Evolutionary conservation across 1,140 invertebrate genomes (phyloP).

Genomic region (Drosophila biarmipes): DNA sequence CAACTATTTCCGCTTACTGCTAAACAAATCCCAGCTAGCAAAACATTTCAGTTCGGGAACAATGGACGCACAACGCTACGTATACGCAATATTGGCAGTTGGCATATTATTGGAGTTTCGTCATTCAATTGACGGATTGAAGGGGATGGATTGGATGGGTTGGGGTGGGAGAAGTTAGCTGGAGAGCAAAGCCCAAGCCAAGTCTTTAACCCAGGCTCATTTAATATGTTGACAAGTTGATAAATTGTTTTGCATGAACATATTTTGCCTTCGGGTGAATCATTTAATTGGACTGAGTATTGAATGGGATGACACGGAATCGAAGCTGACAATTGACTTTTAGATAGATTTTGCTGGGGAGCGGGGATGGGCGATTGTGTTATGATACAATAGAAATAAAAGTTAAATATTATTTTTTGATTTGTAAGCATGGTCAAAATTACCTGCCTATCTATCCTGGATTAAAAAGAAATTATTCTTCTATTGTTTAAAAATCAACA

Average conservation of each 20-base stretch:
- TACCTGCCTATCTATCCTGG: no score
- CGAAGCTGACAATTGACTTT: conserved; percentile 4
- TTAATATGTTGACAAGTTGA: conserved; percentile 82
- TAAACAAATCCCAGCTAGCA: conserved; percentile 76
- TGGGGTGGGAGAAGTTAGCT: background rate
- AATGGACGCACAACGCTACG: conserved; percentile 59
- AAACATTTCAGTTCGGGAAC: conserved; percentile 50
- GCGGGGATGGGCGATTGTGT: no score
- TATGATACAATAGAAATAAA: background rate
- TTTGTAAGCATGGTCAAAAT: background rate
- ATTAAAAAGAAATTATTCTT: no score
- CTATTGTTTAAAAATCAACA: no score
- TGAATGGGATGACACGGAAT: background rate
- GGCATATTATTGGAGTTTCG: conserved; percentile 68
- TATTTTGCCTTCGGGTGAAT: conserved; percentile 16
- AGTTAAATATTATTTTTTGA: background rate
- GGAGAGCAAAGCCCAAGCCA: conserved; percentile 28
- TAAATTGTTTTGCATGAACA: conserved; percentile 71
- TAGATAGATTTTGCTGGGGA: background rate
- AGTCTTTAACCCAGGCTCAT: conserved; percentile 75
- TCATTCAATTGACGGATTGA: conserved; percentile 53
- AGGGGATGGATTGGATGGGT: conserved; percentile 18
- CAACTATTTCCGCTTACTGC: conserved; percentile 80
- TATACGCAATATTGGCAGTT: conserved; percentile 79
- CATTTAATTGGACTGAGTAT: conserved; percentile 37